Evolutionary conservation across 2,888 invertebrate species (phyloP).

Genomic region (Allacma fusca): DNA sequence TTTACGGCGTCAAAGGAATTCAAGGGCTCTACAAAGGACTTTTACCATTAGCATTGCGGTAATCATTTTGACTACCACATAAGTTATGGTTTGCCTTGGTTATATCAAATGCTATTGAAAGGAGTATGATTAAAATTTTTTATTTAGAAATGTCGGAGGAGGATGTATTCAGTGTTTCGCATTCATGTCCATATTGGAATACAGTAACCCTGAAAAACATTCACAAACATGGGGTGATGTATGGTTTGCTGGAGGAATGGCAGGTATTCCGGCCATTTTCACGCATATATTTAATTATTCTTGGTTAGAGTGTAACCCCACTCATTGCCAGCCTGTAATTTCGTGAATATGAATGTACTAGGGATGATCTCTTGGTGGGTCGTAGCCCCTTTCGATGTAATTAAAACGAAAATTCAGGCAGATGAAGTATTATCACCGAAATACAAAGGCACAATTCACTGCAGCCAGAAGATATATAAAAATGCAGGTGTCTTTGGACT

Average conservation of each 20-base stretch:
- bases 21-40: neutral
- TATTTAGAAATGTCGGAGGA: constrained; percentile 5
- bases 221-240: neutral
- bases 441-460: constrained; percentile 71
- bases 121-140: neutral
- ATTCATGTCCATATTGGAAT: neutral
- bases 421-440: constrained; percentile 68
- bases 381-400: constrained; percentile 77
- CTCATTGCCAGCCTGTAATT: too few species aligned
- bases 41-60: neutral
- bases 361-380: constrained; percentile 73
- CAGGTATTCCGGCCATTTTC: neutral
- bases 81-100: neutral
- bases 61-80: neutral
- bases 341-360: neutral
- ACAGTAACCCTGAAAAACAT: neutral
- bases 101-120: too few species aligned
- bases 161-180: neutral
- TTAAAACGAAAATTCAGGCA: constrained; percentile 77
- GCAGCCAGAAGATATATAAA: constrained; percentile 69
- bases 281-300: too few species aligned
- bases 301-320: too few species aligned
- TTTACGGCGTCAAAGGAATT: neutral
- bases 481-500: constrained; percentile 70
- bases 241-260: constrained; percentile 1